These are phyloP conservation scores for Adoxophyes honmai DNA, from an alignment of 1,140 invertebrate species.

Conservation along the genomic window DNA sequence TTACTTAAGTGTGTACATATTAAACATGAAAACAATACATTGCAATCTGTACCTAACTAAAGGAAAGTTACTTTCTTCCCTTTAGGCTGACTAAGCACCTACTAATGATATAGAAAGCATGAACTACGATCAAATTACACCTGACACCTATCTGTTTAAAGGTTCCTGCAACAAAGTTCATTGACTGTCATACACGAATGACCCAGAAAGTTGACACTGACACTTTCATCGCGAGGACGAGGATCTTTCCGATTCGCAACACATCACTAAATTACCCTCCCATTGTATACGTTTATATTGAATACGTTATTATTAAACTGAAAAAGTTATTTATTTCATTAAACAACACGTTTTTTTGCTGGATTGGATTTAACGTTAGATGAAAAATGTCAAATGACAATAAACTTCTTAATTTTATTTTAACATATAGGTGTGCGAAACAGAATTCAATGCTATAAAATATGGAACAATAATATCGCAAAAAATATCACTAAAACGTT, in stretches of 20 bases:
- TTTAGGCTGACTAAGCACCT: not conserved
- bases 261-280: constrained; percentile 45
- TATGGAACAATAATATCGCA: too few relatives aligned
- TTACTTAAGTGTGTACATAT: too few relatives aligned
- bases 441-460: too few relatives aligned
- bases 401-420: too few relatives aligned
- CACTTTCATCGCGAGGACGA: constrained; percentile 65
- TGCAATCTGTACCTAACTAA: not conserved
- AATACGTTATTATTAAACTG: too few relatives aligned
- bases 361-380: too few relatives aligned
- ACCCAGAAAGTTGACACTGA: constrained; percentile 60
- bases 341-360: not conserved
- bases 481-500: too few relatives aligned
- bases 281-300: constrained; percentile 38
- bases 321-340: constrained; percentile 1
- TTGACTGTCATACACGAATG: constrained; percentile 64
- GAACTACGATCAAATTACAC: constrained; percentile 29
- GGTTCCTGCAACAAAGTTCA: constrained; percentile 51
- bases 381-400: too few relatives aligned
- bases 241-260: constrained; percentile 58
- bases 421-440: too few relatives aligned
- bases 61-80: constrained; percentile 2
- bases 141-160: constrained; percentile 40
- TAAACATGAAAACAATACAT: too few relatives aligned
- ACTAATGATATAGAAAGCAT: constrained; percentile 9